These are phyloP conservation scores for Akabosia matsudoensis DNA, from an alignment of 1,140 invertebrate genomes.

Conservation along the genomic window DNA sequence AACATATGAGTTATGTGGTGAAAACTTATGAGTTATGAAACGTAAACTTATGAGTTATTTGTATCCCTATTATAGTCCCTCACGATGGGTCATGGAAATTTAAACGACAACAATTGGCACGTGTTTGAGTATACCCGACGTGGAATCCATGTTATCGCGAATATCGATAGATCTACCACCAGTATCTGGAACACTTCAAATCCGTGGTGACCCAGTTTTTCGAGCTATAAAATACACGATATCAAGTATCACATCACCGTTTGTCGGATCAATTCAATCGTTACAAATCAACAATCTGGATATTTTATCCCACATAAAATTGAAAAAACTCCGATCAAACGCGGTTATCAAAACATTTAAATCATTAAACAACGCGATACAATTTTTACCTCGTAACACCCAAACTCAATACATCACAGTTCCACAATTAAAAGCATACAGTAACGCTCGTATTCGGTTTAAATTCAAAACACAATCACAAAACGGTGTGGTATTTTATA, in stretches of 20 bases:
- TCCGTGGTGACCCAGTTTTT: background rate
- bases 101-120: constrained; percentile 94
- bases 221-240: background rate
- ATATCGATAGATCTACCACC: constrained; percentile 80
- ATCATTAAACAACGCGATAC: constrained; percentile 13
- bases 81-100: constrained; percentile 56
- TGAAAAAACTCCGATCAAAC: background rate
- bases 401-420: background rate
- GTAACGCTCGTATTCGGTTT: background rate
- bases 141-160: constrained; percentile 73
- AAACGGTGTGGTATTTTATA: background rate
- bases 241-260: background rate
- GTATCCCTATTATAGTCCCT: background rate
- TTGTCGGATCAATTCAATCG: background rate
- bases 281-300: background rate
- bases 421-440: background rate
- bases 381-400: background rate
- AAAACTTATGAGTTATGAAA: background rate
- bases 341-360: background rate
- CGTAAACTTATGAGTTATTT: background rate
- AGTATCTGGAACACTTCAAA: constrained; percentile 60
- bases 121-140: constrained; percentile 79
- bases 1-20: background rate
- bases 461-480: constrained; percentile 9
- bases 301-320: background rate